Evolutionary conservation across 37 sponge, comb jelly and placozoan species (phyloP).

Genomic region (Hexactinellida sp.): DNA sequence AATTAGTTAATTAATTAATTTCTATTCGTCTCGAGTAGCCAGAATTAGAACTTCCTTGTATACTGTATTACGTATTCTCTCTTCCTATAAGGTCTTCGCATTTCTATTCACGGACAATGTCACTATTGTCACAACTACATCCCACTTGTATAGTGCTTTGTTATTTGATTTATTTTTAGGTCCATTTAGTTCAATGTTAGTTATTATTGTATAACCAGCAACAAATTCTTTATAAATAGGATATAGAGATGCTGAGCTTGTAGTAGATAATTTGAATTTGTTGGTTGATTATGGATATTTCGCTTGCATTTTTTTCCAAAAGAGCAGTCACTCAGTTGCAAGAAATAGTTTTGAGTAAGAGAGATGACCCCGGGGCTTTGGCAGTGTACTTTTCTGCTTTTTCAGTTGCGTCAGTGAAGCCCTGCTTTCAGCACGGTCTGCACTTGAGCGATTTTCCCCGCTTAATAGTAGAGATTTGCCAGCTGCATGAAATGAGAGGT

Average conservation of each 20-base stretch:
- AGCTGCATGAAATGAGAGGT: background rate
- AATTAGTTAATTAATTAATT: background rate
- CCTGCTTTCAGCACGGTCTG: background rate
- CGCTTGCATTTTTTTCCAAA: background rate
- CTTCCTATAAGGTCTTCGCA: background rate
- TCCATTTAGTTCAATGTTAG: background rate
- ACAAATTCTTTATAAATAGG: background rate
- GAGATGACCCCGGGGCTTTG: background rate
- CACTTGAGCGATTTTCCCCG: background rate
- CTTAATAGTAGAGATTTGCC: background rate
- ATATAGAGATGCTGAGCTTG: background rate
- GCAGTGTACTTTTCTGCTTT: background rate
- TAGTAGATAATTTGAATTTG: background rate
- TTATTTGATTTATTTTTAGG: background rate
- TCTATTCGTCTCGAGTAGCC: too few relatives aligned
- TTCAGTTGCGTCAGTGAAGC: background rate
- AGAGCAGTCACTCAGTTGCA: background rate
- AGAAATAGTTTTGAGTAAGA: background rate
- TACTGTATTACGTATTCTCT: background rate
- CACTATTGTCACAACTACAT: too few relatives aligned
- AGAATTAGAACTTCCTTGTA: too few relatives aligned
- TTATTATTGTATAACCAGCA: background rate
- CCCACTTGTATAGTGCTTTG: too few relatives aligned
- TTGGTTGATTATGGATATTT: background rate
- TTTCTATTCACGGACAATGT: background rate